Evolutionary conservation across 2,113 vertebrate genomes (phyloP).

Genomic region (Lepisosteus osseus): DNA sequence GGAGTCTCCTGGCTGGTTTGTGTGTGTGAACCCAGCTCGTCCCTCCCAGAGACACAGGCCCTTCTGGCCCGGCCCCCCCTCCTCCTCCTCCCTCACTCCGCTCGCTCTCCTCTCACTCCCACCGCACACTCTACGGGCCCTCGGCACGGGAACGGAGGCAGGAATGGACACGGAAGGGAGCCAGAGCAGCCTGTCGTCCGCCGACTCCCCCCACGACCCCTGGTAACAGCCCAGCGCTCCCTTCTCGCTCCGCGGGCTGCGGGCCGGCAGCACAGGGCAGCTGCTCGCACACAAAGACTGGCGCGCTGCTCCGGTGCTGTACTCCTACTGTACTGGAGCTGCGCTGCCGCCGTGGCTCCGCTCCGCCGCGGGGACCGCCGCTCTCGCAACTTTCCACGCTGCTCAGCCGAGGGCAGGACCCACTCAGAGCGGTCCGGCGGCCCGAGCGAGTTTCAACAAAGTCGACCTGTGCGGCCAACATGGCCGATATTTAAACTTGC

Average conservation of each 20-base stretch:
- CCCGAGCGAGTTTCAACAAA: conserved; percentile 37
- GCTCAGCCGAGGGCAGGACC: too few species aligned
- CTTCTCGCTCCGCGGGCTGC: conserved; percentile 14
- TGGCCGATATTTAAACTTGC: conserved; percentile 62
- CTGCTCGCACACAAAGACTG: conserved; percentile 21
- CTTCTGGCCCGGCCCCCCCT: conserved; percentile 33
- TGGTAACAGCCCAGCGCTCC: conserved; percentile 66
- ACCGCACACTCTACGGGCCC: conserved; percentile 50
- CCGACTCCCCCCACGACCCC: conserved; percentile 93
- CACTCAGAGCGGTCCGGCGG: conserved; percentile 44
- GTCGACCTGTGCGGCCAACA: conserved; percentile 60
- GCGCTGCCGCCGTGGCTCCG: too few species aligned
- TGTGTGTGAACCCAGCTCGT: conserved; percentile 32
- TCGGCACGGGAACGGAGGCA: conserved; percentile 60
- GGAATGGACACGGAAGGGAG: conserved; percentile 93
- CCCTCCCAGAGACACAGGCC: conserved; percentile 44
- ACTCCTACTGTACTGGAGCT: conserved; percentile 11
- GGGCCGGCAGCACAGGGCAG: too few species aligned
- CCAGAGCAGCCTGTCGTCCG: conserved; percentile 86
- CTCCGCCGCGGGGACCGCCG: too few species aligned
- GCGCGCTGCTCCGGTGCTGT: not conserved
- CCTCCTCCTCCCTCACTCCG: conserved; percentile 59
- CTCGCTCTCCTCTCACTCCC: conserved; percentile 62
- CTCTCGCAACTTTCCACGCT: too few species aligned
- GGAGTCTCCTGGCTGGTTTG: conserved; percentile 36